Conservation (phyloP, 2,888 invertebrate species). For the Punctoribates punctum region DNA sequence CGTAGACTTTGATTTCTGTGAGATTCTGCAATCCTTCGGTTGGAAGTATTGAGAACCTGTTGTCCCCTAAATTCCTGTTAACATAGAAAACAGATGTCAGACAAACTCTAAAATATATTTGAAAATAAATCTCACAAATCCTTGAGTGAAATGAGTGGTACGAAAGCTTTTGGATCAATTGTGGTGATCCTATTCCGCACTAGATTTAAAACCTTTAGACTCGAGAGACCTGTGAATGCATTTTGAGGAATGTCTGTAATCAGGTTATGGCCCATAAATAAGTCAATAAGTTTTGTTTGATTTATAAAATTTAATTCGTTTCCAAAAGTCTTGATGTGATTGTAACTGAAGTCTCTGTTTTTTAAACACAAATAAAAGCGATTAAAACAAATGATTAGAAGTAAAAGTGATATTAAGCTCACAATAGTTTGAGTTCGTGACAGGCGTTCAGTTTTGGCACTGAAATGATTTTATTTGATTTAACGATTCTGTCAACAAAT, state of each 20-base stretch:
- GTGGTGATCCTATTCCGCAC: slow-evolving; percentile 77
- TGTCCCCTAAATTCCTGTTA: slow-evolving; percentile 81
- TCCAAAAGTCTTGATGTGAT: slow-evolving; percentile 68
- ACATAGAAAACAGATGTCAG: neutral
- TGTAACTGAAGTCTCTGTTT: slow-evolving; percentile 78
- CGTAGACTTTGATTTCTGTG: slow-evolving; percentile 82
- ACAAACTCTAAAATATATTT: neutral
- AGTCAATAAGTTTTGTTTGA: slow-evolving; percentile 71
- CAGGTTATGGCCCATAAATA: slow-evolving; percentile 75
- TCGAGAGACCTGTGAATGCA: slow-evolving; percentile 72
- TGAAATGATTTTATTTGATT: slow-evolving; percentile 71
- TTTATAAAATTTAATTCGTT: slow-evolving; percentile 64
- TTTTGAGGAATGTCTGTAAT: slow-evolving; percentile 69
- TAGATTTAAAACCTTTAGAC: slow-evolving; percentile 77
- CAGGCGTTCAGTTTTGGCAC: slow-evolving; percentile 76
- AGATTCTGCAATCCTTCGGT: slow-evolving; percentile 73
- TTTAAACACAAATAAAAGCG: neutral
- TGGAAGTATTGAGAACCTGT: slow-evolving; percentile 76
- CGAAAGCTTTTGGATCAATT: slow-evolving; percentile 81
- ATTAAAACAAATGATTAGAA: neutral
- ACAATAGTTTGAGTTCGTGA: slow-evolving; percentile 62
- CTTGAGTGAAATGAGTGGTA: slow-evolving; percentile 68
- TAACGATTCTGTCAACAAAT: slow-evolving; percentile 65
- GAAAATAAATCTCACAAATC: slow-evolving; percentile 68
- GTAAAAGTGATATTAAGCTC: slow-evolving; percentile 49